These are phyloP conservation scores for Morbakka virulenta DNA, from an alignment of 30 jellyfish, hydroid and myxozoan species.

Conservation along the genomic window DNA sequence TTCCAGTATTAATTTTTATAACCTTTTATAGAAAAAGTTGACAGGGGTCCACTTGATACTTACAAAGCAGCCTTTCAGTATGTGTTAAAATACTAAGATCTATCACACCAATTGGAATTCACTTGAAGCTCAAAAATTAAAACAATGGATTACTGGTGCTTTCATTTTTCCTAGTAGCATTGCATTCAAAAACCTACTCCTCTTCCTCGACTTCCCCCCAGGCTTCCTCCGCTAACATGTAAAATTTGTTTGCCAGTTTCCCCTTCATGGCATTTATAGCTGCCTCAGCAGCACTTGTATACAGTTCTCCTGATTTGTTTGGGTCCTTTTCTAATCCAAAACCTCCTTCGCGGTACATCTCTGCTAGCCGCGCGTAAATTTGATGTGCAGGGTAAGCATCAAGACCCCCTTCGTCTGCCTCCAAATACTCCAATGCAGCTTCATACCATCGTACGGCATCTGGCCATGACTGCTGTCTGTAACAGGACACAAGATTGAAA, in stretches of 20 bases:
- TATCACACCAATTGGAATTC: no score
- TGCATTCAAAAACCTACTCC: no score
- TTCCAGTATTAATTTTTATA: no score
- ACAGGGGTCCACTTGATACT: no score
- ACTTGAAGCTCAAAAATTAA: no score
- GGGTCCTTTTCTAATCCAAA: conserved; percentile 84
- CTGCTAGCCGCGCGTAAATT: conserved; percentile 94
- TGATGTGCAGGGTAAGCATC: conserved; percentile 63
- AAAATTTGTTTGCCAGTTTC: conserved; percentile 80
- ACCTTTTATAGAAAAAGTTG: no score
- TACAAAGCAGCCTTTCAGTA: no score
- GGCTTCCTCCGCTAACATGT: conserved; percentile 96
- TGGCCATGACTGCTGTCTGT: conserved; percentile 79
- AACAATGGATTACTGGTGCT: no score
- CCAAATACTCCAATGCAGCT: conserved; percentile 47
- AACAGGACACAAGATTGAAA: no score
- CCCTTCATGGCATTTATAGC: conserved; percentile 95
- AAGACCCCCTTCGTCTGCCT: conserved; percentile 33
- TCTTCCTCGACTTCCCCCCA: conserved; percentile 89
- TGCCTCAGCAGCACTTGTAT: conserved; percentile 90
- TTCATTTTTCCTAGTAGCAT: no score
- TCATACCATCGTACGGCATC: conserved; percentile 90
- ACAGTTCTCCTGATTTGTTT: conserved; percentile 84
- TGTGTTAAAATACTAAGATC: no score
- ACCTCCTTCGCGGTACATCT: conserved; percentile 93